phyloP scores from a whole-genome alignment of 2,888 invertebrate species.

The Iphiclides podalirius region DNA sequence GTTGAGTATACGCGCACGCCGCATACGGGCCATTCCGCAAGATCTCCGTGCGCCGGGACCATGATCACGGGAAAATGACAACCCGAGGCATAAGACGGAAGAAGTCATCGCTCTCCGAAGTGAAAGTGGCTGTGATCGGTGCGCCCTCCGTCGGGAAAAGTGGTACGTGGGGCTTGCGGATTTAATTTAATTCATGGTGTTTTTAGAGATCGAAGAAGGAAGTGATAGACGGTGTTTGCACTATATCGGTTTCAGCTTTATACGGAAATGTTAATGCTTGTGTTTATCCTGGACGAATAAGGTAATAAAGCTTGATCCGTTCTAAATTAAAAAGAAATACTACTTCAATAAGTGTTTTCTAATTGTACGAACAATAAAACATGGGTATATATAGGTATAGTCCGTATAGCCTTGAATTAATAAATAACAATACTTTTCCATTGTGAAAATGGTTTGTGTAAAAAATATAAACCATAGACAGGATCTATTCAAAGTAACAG shows the following conservation, averaged over 20 bases:
- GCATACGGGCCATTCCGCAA: constrained; percentile 44
- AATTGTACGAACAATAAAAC: too few species aligned
- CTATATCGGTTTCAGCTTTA: background rate
- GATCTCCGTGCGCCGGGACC: constrained; percentile 37
- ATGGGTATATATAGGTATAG: too few species aligned
- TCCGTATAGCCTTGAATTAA: too few species aligned
- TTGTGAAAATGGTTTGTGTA: too few species aligned
- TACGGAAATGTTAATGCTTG: too few species aligned
- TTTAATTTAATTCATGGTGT: background rate
- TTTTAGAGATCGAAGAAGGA: background rate
- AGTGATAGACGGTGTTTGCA: constrained; percentile 6
- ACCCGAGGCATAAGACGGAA: constrained; percentile 92
- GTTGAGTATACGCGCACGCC: constrained; percentile 47
- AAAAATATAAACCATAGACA: too few species aligned
- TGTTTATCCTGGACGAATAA: too few species aligned
- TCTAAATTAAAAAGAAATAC: too few species aligned
- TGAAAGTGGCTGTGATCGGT: constrained; percentile 94
- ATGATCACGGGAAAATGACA: constrained; percentile 77
- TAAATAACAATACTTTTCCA: too few species aligned
- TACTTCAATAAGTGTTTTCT: too few species aligned
- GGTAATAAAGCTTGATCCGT: too few species aligned
- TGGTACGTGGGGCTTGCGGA: constrained; percentile 81
- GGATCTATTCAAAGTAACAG: too few species aligned
- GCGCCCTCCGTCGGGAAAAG: constrained; percentile 95
- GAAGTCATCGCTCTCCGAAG: constrained; percentile 93